phyloP scores from a whole-genome alignment of 1,140 invertebrate genomes.

The Holcopasites calliopsidis region DNA sequence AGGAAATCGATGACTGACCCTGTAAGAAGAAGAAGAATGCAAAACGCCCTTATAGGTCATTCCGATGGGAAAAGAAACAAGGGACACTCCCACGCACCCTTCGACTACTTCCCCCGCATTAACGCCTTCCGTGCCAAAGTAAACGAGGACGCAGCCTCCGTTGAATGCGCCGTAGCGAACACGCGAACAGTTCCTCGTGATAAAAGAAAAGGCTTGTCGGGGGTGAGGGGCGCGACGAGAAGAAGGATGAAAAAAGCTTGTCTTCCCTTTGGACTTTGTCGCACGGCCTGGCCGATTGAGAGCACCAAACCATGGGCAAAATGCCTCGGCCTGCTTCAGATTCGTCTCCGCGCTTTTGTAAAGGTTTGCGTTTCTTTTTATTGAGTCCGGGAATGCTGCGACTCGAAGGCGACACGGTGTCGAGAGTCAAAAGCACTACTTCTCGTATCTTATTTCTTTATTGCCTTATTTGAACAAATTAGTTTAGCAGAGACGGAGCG shows the following conservation, averaged over 20 bases:
- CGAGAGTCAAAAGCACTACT: neutral
- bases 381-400: neutral
- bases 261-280: slow-evolving; percentile 1
- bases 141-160: slow-evolving; percentile 42
- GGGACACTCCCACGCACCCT: neutral
- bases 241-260: slow-evolving; percentile 1
- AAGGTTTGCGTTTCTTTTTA: slow-evolving; percentile 10
- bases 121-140: slow-evolving; percentile 59
- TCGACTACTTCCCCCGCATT: neutral
- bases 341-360: neutral
- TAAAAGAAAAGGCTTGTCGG: slow-evolving; percentile 18
- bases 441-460: neutral
- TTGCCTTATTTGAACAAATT: neutral
- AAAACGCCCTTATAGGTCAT: slow-evolving; percentile 58
- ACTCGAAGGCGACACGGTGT: neutral
- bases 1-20: slow-evolving; percentile 22
- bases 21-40: slow-evolving; percentile 39
- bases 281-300: neutral
- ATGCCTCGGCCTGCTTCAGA: neutral
- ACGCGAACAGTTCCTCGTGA: slow-evolving; percentile 45
- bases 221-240: neutral
- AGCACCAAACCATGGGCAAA: neutral
- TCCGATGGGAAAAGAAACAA: slow-evolving; percentile 45
- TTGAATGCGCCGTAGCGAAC: slow-evolving; percentile 45
- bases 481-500: neutral